These are phyloP conservation scores for Tetranychus truncatus DNA, from an alignment of 2,888 invertebrate genomes.

Conservation along the genomic window DNA sequence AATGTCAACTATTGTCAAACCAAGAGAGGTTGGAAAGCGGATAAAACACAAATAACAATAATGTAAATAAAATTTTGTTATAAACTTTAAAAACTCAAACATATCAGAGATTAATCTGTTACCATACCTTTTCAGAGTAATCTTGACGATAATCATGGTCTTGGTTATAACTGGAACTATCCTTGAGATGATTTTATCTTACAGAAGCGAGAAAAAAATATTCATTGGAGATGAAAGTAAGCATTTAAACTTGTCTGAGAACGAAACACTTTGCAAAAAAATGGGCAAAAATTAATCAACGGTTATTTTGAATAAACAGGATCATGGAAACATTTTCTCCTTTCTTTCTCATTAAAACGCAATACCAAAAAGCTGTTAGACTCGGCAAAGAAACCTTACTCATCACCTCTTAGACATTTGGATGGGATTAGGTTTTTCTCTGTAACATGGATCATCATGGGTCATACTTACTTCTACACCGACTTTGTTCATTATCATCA, in stretches of 20 bases:
- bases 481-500: constrained; percentile 31
- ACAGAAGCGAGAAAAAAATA: constrained; percentile 4
- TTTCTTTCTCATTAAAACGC: constrained; percentile 29
- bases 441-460: constrained; percentile 32
- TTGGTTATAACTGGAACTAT: constrained; percentile 7
- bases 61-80: neutral
- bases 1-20: constrained; percentile 12
- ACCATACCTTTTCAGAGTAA: neutral
- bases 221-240: constrained; percentile 7
- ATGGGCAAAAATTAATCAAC: neutral
- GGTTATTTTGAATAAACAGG: neutral
- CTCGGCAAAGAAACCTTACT: constrained; percentile 15
- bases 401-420: constrained; percentile 27
- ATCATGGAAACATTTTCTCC: constrained; percentile 13
- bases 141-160: neutral
- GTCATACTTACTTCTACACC: constrained; percentile 33
- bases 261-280: too few species aligned
- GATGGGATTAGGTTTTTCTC: constrained; percentile 31
- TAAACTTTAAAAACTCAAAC: too few species aligned
- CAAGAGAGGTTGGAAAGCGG: neutral
- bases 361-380: constrained; percentile 28
- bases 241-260: neutral
- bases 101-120: neutral
- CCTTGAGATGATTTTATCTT: neutral
- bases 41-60: constrained; percentile 3